Percentiles rank a stretch among this genome's conserved stretches.
Conservation (phyloP, 2,797 vertebrate species). For the Etheostoma nigrum region DNA sequence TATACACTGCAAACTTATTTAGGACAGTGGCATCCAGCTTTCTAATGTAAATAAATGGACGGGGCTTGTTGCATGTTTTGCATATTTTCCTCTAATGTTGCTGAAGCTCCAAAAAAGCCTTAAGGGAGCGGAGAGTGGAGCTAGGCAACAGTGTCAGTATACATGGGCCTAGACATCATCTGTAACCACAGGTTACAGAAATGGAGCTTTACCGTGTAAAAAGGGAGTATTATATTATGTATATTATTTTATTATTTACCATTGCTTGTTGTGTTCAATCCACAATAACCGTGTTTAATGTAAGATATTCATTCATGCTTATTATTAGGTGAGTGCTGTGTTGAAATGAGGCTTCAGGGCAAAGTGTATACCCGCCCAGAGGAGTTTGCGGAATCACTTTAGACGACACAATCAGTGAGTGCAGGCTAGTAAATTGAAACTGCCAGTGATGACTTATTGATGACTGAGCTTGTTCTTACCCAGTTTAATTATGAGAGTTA, state of each 20-base stretch:
- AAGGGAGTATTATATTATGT: constrained; percentile 23
- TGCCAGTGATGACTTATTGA: constrained; percentile 82
- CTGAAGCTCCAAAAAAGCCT: constrained; percentile 64
- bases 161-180: constrained; percentile 24
- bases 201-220: constrained; percentile 54
- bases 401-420: constrained; percentile 67
- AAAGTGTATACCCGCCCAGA: constrained; percentile 42
- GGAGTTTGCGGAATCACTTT: constrained; percentile 53
- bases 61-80: constrained; percentile 43
- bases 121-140: constrained; percentile 51
- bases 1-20: constrained; percentile 83
- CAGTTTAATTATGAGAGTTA: constrained; percentile 82
- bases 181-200: constrained; percentile 51
- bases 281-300: constrained; percentile 45
- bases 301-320: constrained; percentile 42
- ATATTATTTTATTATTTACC: constrained; percentile 44
- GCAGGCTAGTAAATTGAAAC: constrained; percentile 59
- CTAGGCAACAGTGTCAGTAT: constrained; percentile 31
- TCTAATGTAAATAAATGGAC: constrained; percentile 80
- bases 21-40: constrained; percentile 71
- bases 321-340: constrained; percentile 54
- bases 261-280: constrained; percentile 47
- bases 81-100: constrained; percentile 39
- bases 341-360: constrained; percentile 47
- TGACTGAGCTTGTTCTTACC: constrained; percentile 76